phyloP scores from a whole-genome alignment of 2,797 vertebrate species.

The Mormyrus hasselquistii region DNA sequence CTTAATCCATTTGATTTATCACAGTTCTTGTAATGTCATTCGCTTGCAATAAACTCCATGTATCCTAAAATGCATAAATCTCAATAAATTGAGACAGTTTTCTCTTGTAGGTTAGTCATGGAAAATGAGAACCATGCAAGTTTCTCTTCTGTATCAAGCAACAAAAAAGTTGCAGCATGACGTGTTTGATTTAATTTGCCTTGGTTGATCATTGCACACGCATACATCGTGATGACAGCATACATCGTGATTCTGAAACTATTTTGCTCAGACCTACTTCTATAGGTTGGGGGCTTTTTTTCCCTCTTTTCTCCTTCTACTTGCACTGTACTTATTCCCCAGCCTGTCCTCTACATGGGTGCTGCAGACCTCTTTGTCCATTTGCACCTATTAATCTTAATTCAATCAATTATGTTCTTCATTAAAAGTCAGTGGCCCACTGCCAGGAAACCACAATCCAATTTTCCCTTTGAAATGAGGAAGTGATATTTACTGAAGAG shows the following conservation, averaged over 20 bases:
- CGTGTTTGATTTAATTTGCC: neutral
- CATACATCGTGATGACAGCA: neutral
- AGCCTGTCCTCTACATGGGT: neutral
- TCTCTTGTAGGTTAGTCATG: neutral
- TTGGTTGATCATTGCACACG: neutral
- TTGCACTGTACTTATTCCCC: neutral
- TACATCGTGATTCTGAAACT: neutral
- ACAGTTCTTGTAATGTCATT: neutral
- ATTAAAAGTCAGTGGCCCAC: slow-evolving; percentile 7
- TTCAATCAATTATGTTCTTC: slow-evolving; percentile 17
- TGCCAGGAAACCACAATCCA: slow-evolving; percentile 21
- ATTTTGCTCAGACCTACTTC: neutral
- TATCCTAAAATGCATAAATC: neutral
- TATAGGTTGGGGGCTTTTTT: neutral
- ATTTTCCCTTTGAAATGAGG: slow-evolving; percentile 11
- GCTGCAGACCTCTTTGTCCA: neutral
- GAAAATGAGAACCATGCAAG: neutral
- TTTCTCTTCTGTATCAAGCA: neutral
- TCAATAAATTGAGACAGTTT: neutral
- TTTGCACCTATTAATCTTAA: slow-evolving; percentile 16
- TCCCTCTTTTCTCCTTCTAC: neutral
- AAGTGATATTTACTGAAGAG: neutral
- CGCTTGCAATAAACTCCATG: neutral
- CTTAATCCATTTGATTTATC: too few relatives aligned
- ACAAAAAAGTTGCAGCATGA: neutral